Evolutionary conservation across 2,888 invertebrate genomes (phyloP).

Genomic region (Drosophila melanosoma): DNA sequence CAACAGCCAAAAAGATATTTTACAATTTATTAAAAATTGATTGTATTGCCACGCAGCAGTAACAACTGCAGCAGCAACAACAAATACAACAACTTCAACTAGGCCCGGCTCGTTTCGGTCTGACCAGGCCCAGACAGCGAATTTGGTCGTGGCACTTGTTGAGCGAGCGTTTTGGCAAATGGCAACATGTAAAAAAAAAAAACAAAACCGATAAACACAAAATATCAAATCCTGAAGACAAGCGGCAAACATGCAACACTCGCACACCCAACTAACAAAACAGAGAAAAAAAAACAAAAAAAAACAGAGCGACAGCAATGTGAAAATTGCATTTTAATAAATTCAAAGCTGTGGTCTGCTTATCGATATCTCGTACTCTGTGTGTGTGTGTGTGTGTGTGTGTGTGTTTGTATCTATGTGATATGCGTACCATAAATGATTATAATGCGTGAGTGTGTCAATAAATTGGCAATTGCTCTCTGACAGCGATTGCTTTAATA

Average conservation of each 20-base stretch:
- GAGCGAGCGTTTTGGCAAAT: conserved; percentile 69
- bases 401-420: conserved; percentile 42
- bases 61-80: conserved; percentile 50
- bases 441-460: conserved; percentile 75
- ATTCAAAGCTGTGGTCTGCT: conserved; percentile 65
- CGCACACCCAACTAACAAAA: conserved; percentile 49
- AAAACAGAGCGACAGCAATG: conserved; percentile 49
- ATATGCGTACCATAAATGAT: conserved; percentile 75
- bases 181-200: conserved; percentile 64
- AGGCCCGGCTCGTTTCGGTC: conserved; percentile 42
- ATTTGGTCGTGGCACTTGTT: conserved; percentile 60
- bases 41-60: conserved; percentile 74
- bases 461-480: conserved; percentile 68
- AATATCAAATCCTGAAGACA: conserved; percentile 57
- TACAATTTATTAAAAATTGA: conserved; percentile 79
- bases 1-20: conserved; percentile 50
- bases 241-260: conserved; percentile 65
- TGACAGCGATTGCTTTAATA: conserved; percentile 8
- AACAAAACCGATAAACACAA: conserved; percentile 26
- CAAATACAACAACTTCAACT: conserved; percentile 32
- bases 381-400: conserved; percentile 31
- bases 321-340: conserved; percentile 80
- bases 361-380: conserved; percentile 63
- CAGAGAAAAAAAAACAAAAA: neutral
- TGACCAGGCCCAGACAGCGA: conserved; percentile 35